Conservation (phyloP, 2,797 vertebrate genomes). For the Syngnathus rostellatus region DNA sequence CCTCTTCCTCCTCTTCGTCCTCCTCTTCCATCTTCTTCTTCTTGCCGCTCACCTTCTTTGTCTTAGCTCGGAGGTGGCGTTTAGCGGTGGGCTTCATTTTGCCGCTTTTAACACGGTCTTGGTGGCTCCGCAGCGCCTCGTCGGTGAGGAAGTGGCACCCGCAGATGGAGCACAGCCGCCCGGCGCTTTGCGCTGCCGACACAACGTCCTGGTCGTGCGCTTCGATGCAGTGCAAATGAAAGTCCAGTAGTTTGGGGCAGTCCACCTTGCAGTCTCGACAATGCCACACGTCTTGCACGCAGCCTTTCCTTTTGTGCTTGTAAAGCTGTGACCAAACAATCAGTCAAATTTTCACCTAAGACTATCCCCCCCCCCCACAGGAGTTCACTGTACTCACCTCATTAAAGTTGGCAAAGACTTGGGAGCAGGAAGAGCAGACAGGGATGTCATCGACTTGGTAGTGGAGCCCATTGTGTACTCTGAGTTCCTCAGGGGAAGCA, state of each 20-base stretch:
- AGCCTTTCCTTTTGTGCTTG: slow-evolving; percentile 66
- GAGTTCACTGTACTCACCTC: slow-evolving; percentile 51
- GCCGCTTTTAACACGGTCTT: slow-evolving; percentile 49
- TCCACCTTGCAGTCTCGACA: slow-evolving; percentile 65
- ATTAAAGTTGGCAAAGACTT: slow-evolving; percentile 63
- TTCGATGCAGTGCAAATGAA: slow-evolving; percentile 66
- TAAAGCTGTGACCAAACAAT: slow-evolving; percentile 57
- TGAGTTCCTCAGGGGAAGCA: slow-evolving; percentile 69
- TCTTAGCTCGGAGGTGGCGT: slow-evolving; percentile 11
- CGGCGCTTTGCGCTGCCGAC: slow-evolving; percentile 41
- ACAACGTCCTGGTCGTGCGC: slow-evolving; percentile 45
- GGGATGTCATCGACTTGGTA: slow-evolving; percentile 69
- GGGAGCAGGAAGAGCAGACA: slow-evolving; percentile 62
- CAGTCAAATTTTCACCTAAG: background rate
- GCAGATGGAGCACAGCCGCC: slow-evolving; percentile 67
- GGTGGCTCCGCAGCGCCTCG: slow-evolving; percentile 64
- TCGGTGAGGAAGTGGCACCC: slow-evolving; percentile 55
- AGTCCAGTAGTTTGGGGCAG: slow-evolving; percentile 63
- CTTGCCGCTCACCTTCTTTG: slow-evolving; percentile 17
- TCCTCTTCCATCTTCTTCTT: slow-evolving; percentile 30
- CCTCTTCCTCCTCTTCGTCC: background rate
- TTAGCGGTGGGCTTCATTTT: slow-evolving; percentile 56
- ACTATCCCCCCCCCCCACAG: too few relatives aligned
- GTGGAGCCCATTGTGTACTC: slow-evolving; percentile 62
- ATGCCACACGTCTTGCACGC: slow-evolving; percentile 60